A percentile compares a stretch with the other conserved stretches of the same genome.
Evolutionary conservation across 2,888 invertebrate species (phyloP).

Genomic region (Zygogramma bicolorata): DNA sequence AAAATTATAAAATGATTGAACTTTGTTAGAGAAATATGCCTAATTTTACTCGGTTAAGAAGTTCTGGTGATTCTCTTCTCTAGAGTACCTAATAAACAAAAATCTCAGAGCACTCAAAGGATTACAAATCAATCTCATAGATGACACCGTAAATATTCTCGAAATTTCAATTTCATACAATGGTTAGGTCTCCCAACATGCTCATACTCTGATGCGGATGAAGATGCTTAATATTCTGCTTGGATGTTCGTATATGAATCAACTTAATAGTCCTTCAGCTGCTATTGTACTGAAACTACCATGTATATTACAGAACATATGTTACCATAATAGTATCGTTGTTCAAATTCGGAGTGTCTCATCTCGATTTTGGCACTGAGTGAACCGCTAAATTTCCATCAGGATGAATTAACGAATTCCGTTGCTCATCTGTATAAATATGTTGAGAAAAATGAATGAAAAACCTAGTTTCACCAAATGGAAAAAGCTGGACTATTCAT

Average conservation of each 20-base stretch:
- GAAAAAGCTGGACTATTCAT: no score
- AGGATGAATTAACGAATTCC: no score
- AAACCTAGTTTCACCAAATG: no score
- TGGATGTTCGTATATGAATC: constrained; percentile 36
- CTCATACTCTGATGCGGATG: constrained; percentile 15
- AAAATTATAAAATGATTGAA: no score
- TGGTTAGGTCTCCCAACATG: constrained; percentile 30
- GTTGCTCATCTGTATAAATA: no score
- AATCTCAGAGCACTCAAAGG: neutral
- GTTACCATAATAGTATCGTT: constrained; percentile 23
- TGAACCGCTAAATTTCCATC: neutral
- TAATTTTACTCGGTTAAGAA: neutral
- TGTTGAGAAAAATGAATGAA: no score
- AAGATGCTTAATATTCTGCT: constrained; percentile 31
- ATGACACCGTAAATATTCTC: neutral
- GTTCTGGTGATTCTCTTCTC: neutral
- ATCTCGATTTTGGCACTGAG: neutral
- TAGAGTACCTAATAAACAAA: neutral
- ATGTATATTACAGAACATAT: constrained; percentile 33
- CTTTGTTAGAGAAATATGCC: no score
- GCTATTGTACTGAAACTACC: constrained; percentile 34
- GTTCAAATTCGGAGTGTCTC: neutral
- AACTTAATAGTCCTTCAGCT: constrained; percentile 37
- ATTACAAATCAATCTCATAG: neutral
- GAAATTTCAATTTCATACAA: neutral